Percentiles rank a stretch among this genome's conserved stretches.
Evolutionary conservation across 2,113 vertebrate species (phyloP).

Genomic region (Otolemur garnettii): DNA sequence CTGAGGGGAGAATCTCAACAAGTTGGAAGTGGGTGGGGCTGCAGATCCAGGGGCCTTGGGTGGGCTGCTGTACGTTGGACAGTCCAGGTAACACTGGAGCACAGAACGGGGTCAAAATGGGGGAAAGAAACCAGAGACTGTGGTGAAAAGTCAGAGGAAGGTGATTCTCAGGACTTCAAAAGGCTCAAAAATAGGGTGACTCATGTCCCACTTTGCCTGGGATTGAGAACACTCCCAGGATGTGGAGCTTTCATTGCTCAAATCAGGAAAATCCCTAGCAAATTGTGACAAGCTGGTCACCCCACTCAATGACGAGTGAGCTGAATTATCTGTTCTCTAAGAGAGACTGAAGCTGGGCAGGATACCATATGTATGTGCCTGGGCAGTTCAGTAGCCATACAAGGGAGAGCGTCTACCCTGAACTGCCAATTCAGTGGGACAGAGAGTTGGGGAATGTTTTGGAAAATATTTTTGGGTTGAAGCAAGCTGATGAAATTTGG

Average conservation of each 20-base stretch:
- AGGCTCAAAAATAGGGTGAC: neutral
- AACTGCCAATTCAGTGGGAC: neutral
- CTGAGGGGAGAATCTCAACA: neutral
- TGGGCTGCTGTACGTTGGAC: neutral
- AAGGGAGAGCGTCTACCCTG: neutral
- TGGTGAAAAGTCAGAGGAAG: neutral
- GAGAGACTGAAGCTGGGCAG: neutral
- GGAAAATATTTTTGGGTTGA: slow-evolving; percentile 50
- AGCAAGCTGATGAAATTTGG: slow-evolving; percentile 44
- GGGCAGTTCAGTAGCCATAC: no score
- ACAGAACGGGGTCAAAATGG: neutral
- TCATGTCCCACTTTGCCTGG: neutral
- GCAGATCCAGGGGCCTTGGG: accelerated
- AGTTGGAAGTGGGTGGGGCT: no score
- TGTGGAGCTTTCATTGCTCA: neutral
- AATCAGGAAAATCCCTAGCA: neutral
- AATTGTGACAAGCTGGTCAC: neutral
- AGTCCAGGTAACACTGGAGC: neutral
- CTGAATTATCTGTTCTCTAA: neutral
- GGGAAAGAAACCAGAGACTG: neutral
- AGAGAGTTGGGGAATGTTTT: slow-evolving; percentile 21
- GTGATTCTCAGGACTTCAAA: neutral
- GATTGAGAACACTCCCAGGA: neutral
- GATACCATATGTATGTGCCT: neutral
- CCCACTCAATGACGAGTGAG: neutral